A percentile compares a stretch with the other conserved stretches of the same genome.
Conservation (phyloP, 1,140 invertebrate genomes). For the Panagrolaimus sp. region DNA sequence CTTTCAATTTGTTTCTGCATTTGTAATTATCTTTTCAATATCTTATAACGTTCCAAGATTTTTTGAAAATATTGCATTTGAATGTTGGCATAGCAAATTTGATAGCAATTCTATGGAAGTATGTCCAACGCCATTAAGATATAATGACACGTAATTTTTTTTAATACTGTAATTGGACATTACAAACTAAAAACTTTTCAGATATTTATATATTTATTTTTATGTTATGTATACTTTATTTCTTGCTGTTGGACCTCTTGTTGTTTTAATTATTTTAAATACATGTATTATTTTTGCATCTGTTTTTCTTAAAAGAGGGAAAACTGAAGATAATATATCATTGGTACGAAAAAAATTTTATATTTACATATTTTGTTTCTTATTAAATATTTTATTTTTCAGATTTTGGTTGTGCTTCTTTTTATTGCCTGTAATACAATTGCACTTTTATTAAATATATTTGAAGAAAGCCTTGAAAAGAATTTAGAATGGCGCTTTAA, state of each 20-base stretch:
- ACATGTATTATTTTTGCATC: constrained; percentile 48
- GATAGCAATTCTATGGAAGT: constrained; percentile 45
- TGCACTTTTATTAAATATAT: constrained; percentile 53
- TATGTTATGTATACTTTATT: constrained; percentile 57
- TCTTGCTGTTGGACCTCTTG: constrained; percentile 49
- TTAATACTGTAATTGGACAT: constrained; percentile 54
- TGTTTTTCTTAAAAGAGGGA: constrained; percentile 35
- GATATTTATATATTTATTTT: constrained; percentile 51
- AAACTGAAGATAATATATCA: constrained; percentile 49
- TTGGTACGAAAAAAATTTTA: too few relatives aligned
- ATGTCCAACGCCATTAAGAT: constrained; percentile 52
- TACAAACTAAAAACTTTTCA: constrained; percentile 23
- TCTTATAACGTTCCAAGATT: constrained; percentile 57
- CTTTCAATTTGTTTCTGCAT: constrained; percentile 21
- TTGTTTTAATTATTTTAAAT: constrained; percentile 49
- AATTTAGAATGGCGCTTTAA: constrained; percentile 45
- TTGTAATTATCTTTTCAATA: constrained; percentile 45
- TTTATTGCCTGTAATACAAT: constrained; percentile 54
- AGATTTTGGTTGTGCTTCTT: constrained; percentile 55
- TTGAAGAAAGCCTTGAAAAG: constrained; percentile 41
- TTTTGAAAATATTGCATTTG: constrained; percentile 50
- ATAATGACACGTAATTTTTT: constrained; percentile 36
- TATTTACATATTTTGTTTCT: not conserved
- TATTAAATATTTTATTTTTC: constrained; percentile 19
- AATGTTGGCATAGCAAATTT: constrained; percentile 54